phyloP scores from a whole-genome alignment of 2,113 vertebrate genomes.

The Opisthocomus hoazin region DNA sequence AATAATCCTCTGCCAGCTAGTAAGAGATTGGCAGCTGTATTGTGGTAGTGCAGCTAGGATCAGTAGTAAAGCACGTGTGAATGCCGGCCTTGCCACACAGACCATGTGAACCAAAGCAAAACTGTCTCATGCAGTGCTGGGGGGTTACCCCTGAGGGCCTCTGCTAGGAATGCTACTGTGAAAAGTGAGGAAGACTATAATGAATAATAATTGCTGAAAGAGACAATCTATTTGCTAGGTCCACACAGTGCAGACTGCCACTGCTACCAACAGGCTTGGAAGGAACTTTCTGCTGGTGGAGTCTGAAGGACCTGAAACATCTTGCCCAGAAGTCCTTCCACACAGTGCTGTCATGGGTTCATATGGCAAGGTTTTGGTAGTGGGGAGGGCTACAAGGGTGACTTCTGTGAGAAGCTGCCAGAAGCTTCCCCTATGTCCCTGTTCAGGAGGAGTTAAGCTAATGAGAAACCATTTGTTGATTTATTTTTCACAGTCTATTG shows the following conservation, averaged over 20 bases:
- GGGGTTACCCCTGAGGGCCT: background rate
- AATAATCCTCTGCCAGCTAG: background rate
- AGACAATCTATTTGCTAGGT: background rate
- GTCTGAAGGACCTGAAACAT: background rate
- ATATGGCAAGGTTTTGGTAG: too few species aligned
- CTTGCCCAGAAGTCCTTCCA: background rate
- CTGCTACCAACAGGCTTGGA: background rate
- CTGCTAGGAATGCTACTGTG: background rate
- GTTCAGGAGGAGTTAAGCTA: background rate
- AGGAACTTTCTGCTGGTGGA: background rate
- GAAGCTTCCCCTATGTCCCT: too few species aligned
- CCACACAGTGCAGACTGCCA: background rate
- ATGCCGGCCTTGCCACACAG: background rate
- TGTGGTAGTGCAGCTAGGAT: background rate
- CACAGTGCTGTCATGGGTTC: too few species aligned
- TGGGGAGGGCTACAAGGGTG: too few species aligned
- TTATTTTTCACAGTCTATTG: background rate
- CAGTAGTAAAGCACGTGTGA: background rate
- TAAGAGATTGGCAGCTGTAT: background rate
- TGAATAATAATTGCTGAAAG: background rate
- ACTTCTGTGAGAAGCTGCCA: too few species aligned
- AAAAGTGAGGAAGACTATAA: background rate
- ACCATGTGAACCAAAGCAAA: background rate
- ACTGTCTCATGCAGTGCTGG: background rate
- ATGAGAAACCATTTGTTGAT: background rate